Percentiles rank a stretch among this genome's conserved stretches.
Conservation (phyloP, 37 sponge, comb jelly and placozoan genomes). For the Halichondria panicea region DNA sequence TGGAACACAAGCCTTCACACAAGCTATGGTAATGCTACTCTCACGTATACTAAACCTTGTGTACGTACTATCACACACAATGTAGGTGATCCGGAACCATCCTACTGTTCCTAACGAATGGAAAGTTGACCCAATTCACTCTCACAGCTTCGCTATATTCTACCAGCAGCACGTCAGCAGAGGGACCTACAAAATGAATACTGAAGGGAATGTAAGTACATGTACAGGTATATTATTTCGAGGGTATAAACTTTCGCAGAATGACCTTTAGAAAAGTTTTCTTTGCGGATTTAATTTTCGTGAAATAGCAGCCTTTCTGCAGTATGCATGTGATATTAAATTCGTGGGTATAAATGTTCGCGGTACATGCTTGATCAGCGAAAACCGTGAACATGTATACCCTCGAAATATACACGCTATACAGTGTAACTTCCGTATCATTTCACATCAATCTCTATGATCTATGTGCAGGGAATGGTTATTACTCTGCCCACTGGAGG, state of each 20-base stretch:
- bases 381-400: too few species aligned
- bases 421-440: too few species aligned
- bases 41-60: not conserved
- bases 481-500: constrained; percentile 37
- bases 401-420: too few species aligned
- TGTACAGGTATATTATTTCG: not conserved
- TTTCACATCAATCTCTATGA: too few species aligned
- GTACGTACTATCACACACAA: not conserved
- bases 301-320: too few species aligned
- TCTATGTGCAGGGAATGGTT: too few species aligned
- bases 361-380: too few species aligned
- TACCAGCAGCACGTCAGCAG: constrained; percentile 42
- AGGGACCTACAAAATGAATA: constrained; percentile 54
- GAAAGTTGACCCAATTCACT: constrained; percentile 28
- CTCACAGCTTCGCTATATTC: constrained; percentile 46
- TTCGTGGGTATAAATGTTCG: too few species aligned
- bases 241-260: too few species aligned
- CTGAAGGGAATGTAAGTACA: constrained; percentile 35
- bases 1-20: constrained; percentile 47
- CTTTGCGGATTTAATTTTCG: too few species aligned
- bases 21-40: constrained; percentile 40
- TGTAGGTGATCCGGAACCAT: constrained; percentile 43
- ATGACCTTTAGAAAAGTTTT: too few species aligned
- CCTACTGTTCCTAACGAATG: constrained; percentile 48
- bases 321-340: too few species aligned